A percentile compares a stretch with the other conserved stretches of the same genome.
These are phyloP conservation scores for Crypturellus tataupa DNA, from an alignment of 2,797 vertebrate species.

Conservation along the genomic window DNA sequence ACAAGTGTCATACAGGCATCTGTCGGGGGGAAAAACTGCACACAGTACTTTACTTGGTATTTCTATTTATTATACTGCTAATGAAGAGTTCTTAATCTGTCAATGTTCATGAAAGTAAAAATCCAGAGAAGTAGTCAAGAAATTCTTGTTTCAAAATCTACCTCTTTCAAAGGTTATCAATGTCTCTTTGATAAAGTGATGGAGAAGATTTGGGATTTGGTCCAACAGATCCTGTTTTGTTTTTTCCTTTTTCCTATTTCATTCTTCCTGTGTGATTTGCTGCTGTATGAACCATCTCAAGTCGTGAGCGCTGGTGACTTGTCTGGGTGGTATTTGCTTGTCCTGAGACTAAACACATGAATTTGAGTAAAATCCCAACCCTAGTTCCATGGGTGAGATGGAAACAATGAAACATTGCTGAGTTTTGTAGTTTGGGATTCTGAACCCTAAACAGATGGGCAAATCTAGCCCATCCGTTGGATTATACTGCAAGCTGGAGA, in stretches of 20 bases:
- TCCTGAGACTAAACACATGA: fast-evolving
- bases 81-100: not conserved
- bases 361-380: not conserved
- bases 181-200: not conserved
- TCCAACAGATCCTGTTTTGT: not conserved
- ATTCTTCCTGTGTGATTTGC: fast-evolving
- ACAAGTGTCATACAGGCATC: fast-evolving
- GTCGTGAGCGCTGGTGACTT: not conserved
- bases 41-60: fast-evolving
- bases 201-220: not conserved
- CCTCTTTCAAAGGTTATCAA: not conserved
- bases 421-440: not conserved
- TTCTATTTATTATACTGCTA: not conserved
- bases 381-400: not conserved
- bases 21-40: not conserved
- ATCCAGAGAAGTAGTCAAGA: not conserved
- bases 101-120: not conserved
- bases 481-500: not conserved
- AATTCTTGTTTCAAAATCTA: not conserved
- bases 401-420: not conserved
- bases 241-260: not conserved
- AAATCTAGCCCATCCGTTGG: not conserved
- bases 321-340: not conserved
- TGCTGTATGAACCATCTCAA: not conserved
- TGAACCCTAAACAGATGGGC: not conserved